Base-by-base conservation (phyloP, 2,113 vertebrate species). In the Apteryx mantelli region DNA sequence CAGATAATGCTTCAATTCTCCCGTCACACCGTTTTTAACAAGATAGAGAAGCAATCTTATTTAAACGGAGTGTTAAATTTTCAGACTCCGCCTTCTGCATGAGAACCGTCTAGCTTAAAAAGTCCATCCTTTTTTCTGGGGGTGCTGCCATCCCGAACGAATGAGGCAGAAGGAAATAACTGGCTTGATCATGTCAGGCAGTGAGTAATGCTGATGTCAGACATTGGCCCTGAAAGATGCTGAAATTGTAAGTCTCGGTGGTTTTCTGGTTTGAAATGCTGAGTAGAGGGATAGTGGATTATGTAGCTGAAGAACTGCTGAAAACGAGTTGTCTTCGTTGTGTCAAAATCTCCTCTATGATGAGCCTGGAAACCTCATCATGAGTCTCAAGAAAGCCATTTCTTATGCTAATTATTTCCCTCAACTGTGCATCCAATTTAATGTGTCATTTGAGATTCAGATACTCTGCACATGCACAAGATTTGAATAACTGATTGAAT, bases 371-470 rank as follows among this genome's bases (percentile, higher is more conserved):
- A 97, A 95, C 46, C 56, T 96, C 92, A 94, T 92, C 82, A 80
- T 40, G 80, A 94, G 89, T 89, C 97, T 95, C 95, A 75, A 85
- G 93, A 91, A 97, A 97, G 75, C 69, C 68, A 94, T 97, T 95
- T 90, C 82, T 95, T 97, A 96, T 91, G 75, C 71, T 97, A 97
- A 97, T 97, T 96, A 78, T 94, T 95, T 95, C 85, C 82, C 87
- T 97, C 93, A 95, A 96, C 74, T 93, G 32, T 88, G 80, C 85
- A 95, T 96, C 80, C 85, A 94, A 86, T 96, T 91, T 96, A 94
- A 94, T 95, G 88, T 96, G 82, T 86, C 94, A 83, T 95, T 96
- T 96, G 93, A 97, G 94, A 95, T 96, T 94, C 82, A 89, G 87
- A 81, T 89, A 71, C 60, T 91, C 71, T 80, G 73, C 40, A 93